These are phyloP conservation scores for Tragelaphus buxtoni DNA, from an alignment of 2,113 vertebrate species.

Conservation along the genomic window DNA sequence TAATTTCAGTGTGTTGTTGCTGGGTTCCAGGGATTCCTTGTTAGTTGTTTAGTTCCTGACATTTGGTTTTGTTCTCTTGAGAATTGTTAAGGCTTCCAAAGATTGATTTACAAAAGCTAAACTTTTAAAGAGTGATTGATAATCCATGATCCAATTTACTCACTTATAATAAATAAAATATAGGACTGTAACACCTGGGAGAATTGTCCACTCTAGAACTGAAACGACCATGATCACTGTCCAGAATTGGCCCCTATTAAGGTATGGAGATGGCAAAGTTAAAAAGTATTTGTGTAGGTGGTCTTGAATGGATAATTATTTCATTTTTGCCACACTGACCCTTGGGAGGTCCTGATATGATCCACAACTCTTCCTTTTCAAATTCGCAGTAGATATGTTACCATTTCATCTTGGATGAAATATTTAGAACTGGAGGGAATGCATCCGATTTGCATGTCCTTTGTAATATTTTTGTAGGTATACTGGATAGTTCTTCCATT, in stretches of 20 bases:
- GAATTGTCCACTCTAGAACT: neutral
- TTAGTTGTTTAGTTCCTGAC: neutral
- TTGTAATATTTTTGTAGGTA: neutral
- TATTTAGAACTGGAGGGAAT: neutral
- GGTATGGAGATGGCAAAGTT: neutral
- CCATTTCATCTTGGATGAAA: neutral
- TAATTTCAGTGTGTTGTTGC: neutral
- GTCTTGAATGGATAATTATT: neutral
- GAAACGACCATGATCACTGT: neutral
- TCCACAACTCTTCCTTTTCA: neutral
- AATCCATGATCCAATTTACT: neutral
- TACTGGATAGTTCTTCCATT: neutral
- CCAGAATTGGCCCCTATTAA: neutral
- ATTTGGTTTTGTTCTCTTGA: neutral
- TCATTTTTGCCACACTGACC: neutral
- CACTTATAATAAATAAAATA: neutral
- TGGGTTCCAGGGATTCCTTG: neutral
- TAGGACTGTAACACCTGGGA: neutral
- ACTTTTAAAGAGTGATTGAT: neutral
- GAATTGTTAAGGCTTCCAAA: neutral
- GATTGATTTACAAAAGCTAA: neutral
- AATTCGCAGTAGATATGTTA: neutral
- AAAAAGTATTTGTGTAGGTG: neutral
- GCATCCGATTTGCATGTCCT: neutral
- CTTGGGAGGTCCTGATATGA: neutral